Percentiles rank a stretch among this genome's conserved stretches.
Conservation (phyloP, 2,113 vertebrate species). For the Oncorhynchus nerka region DNA sequence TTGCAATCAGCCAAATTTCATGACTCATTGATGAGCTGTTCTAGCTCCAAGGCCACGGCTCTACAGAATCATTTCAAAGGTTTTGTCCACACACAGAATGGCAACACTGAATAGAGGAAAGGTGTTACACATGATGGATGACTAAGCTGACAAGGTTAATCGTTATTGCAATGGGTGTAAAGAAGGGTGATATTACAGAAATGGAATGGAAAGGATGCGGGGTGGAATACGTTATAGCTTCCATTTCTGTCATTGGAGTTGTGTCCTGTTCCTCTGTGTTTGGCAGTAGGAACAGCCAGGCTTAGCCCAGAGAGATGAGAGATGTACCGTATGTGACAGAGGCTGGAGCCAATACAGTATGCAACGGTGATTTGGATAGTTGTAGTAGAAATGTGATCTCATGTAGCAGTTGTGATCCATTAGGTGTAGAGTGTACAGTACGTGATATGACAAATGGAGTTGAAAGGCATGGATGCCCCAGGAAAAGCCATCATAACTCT, state of each 20-base stretch:
- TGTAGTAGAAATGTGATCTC: slow-evolving; percentile 1
- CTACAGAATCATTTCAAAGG: slow-evolving; percentile 25
- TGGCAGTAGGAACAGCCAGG: not conserved
- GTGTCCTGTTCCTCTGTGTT: not conserved
- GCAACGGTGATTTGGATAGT: too few relatives aligned
- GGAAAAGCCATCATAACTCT: not conserved
- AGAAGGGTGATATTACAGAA: not conserved
- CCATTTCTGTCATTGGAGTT: not conserved
- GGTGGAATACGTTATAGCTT: not conserved
- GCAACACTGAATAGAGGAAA: too few relatives aligned
- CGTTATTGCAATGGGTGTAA: too few relatives aligned
- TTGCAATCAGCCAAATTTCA: slow-evolving; percentile 65
- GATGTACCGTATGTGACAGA: too few relatives aligned
- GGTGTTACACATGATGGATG: too few relatives aligned
- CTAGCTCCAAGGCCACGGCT: slow-evolving; percentile 18
- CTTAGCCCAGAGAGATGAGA: too few relatives aligned
- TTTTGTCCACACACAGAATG: not conserved
- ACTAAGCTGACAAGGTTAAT: too few relatives aligned
- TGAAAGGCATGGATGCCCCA: not conserved
- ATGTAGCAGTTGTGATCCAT: not conserved
- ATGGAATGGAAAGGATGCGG: not conserved
- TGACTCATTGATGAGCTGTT: slow-evolving; percentile 47
- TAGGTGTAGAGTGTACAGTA: not conserved
- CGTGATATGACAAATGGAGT: not conserved
- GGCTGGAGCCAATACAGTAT: not conserved